These are phyloP conservation scores for Agrotis ipsilon DNA, from an alignment of 2,888 invertebrate genomes.

Conservation along the genomic window DNA sequence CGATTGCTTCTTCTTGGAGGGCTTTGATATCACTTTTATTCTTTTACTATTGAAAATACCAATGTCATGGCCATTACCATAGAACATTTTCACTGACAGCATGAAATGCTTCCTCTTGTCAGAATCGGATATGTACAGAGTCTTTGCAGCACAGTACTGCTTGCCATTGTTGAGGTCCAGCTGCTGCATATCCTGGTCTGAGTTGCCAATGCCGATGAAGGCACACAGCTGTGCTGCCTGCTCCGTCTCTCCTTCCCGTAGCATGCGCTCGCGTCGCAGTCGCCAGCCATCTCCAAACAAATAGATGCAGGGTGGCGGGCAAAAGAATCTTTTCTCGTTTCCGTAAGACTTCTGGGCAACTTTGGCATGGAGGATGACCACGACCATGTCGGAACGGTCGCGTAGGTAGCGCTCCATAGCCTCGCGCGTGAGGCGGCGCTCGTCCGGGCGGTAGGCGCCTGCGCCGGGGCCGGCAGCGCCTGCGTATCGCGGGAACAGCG, in stretches of 20 bases:
- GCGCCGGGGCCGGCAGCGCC: conserved; percentile 91
- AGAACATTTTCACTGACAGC: conserved; percentile 99
- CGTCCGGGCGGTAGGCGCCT: conserved; percentile 93
- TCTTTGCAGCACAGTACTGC: conserved; percentile 99
- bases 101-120: conserved; percentile 99
- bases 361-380: conserved; percentile 99
- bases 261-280: conserved; percentile 97
- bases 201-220: conserved; percentile 99
- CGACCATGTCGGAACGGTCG: conserved; percentile 98
- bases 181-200: conserved; percentile 99
- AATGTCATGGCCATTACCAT: conserved; percentile 99
- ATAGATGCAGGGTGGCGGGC: conserved; percentile 99
- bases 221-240: conserved; percentile 99
- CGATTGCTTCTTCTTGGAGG: conserved; percentile 99
- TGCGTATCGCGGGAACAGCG: conserved; percentile 92
- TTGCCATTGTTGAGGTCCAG: conserved; percentile 99
- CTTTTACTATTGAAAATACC: conserved; percentile 99
- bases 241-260: conserved; percentile 96
- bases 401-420: conserved; percentile 99
- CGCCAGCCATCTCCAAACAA: conserved; percentile 99
- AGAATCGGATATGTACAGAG: conserved; percentile 99
- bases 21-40: conserved; percentile 99
- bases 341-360: conserved; percentile 99
- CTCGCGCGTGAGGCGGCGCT: conserved; percentile 96
- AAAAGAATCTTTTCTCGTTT: conserved; percentile 99